Evolutionary conservation across 2,888 invertebrate species (phyloP).

Genomic region (Drosophila robusta): DNA sequence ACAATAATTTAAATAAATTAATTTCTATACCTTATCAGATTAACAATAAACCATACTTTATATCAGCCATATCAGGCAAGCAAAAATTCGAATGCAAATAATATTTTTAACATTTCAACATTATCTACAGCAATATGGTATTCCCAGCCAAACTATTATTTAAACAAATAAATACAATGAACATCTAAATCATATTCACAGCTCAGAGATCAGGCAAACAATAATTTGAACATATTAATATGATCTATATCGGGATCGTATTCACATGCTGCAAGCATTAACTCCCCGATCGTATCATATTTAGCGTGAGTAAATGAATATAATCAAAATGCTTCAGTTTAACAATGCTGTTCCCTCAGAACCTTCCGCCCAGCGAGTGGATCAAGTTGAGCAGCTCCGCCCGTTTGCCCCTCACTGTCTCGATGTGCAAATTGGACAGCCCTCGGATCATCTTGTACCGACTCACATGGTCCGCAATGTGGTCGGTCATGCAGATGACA

Average conservation of each 20-base stretch:
- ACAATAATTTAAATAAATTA: too few relatives aligned
- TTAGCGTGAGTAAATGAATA: not conserved
- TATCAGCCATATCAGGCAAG: too few relatives aligned
- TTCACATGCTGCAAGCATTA: not conserved
- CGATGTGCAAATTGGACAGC: slow-evolving; percentile 84
- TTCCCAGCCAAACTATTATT: not conserved
- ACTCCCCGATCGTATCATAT: slow-evolving; percentile 2
- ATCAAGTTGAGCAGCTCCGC: slow-evolving; percentile 88
- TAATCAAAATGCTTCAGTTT: not conserved
- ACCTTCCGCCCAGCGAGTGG: slow-evolving; percentile 85
- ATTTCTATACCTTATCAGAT: too few relatives aligned
- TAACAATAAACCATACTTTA: too few relatives aligned
- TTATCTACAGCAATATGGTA: too few relatives aligned
- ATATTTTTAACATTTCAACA: too few relatives aligned
- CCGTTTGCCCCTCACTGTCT: slow-evolving; percentile 87
- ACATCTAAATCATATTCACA: not conserved
- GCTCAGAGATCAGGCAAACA: not conserved
- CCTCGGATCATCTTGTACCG: slow-evolving; percentile 79
- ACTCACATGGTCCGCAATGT: slow-evolving; percentile 83
- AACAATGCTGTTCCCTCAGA: slow-evolving; percentile 47
- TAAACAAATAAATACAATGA: not conserved
- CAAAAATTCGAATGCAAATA: too few relatives aligned
- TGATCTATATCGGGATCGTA: not conserved
- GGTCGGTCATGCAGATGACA: slow-evolving; percentile 93
- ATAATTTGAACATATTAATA: not conserved